A percentile compares a stretch with the other conserved stretches of the same genome.
Evolutionary conservation across 2,797 vertebrate species (phyloP).

Genomic region (Acanthornis magna): DNA sequence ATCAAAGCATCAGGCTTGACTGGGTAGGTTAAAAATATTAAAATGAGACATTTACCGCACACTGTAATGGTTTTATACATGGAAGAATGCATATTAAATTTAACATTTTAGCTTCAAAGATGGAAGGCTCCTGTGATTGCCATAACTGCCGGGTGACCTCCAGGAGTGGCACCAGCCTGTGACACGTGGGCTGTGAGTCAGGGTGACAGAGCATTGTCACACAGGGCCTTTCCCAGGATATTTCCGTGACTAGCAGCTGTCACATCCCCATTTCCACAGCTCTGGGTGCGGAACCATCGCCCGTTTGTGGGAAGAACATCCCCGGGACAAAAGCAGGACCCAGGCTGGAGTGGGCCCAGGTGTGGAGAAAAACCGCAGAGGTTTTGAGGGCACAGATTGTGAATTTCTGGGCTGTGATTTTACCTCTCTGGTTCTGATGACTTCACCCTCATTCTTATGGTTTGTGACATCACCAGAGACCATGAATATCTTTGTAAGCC

Average conservation of each 20-base stretch:
- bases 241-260: neutral
- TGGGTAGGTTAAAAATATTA: conserved; percentile 3
- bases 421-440: conserved; percentile 15
- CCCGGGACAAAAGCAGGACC: conserved; percentile 12
- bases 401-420: conserved; percentile 25
- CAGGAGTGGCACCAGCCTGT: conserved; percentile 1
- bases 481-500: neutral
- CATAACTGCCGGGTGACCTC: neutral
- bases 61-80: neutral
- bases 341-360: neutral
- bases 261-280: neutral
- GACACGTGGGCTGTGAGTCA: conserved; percentile 22
- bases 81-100: neutral
- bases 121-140: neutral
- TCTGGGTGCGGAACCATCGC: neutral
- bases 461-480: neutral
- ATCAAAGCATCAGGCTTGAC: neutral
- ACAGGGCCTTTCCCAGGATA: conserved; percentile 10
- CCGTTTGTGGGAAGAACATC: neutral
- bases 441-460: neutral
- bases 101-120: neutral
- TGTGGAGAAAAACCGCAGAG: neutral
- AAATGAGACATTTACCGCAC: neutral
- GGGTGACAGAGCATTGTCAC: conserved; percentile 1
- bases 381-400: neutral